phyloP scores from a whole-genome alignment of 2,888 invertebrate genomes.

The Drepana falcataria region DNA sequence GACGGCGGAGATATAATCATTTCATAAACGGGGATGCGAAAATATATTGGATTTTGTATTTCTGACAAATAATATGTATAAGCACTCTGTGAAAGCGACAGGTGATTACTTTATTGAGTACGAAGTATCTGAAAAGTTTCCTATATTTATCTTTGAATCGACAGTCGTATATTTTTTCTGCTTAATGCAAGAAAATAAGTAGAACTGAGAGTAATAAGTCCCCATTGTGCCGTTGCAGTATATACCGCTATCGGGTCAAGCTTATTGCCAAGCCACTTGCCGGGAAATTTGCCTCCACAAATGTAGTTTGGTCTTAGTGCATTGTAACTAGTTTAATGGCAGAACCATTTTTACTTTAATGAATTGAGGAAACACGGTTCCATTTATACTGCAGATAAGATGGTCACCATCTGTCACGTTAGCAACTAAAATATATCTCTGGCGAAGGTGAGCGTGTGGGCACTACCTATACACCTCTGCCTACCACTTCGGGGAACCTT shows the following conservation, averaged over 20 bases:
- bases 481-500: too few species aligned
- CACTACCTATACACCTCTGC: too few species aligned
- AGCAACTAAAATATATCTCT: too few species aligned
- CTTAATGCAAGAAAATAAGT: not conserved
- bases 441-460: too few species aligned
- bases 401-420: too few species aligned
- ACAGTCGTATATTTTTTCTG: not conserved
- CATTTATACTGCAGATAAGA: too few species aligned
- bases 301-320: not conserved
- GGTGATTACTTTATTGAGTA: not conserved
- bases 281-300: slow-evolving; percentile 4
- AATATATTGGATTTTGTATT: not conserved
- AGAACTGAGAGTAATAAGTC: not conserved
- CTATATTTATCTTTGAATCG: too few species aligned
- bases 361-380: too few species aligned
- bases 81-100: not conserved
- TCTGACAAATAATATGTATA: not conserved
- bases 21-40: not conserved
- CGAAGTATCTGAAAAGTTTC: too few species aligned
- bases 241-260: slow-evolving; percentile 1
- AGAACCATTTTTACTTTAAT: not conserved
- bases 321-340: not conserved
- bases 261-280: slow-evolving; percentile 8
- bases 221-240: slow-evolving; percentile 2
- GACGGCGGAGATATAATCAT: slow-evolving; percentile 2